phyloP scores from a whole-genome alignment of 2,888 invertebrate genomes.

The Thereva unica region DNA sequence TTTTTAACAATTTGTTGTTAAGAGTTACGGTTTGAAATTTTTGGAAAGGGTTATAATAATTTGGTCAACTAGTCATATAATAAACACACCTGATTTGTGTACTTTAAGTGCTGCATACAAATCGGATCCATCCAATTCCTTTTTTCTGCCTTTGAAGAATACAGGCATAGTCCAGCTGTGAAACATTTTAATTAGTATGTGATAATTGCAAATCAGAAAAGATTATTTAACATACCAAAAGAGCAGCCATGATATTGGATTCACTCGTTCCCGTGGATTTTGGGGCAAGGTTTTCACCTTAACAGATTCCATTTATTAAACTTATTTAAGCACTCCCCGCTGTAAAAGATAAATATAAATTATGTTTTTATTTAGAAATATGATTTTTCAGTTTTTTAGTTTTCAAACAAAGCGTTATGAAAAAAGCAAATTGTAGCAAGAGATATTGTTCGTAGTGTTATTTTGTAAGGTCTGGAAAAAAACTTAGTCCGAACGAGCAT shows the following conservation, averaged over 20 bases:
- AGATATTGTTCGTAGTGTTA: too few species aligned
- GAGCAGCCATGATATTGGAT: constrained; percentile 65
- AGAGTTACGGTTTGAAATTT: not conserved
- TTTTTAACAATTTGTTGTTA: not conserved
- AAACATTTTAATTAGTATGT: constrained; percentile 3
- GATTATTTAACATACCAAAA: constrained; percentile 61
- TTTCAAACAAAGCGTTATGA: too few species aligned
- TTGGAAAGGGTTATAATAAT: not conserved
- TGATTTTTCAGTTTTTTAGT: too few species aligned
- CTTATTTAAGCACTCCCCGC: not conserved
- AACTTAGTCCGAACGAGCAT: too few species aligned
- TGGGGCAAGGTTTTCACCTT: constrained; percentile 58
- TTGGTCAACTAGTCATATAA: not conserved
- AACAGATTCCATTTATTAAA: constrained; percentile 51
- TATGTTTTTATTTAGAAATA: not conserved
- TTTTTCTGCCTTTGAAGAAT: constrained; percentile 74
- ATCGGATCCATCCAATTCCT: constrained; percentile 74
- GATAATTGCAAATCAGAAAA: not conserved
- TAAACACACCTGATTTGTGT: constrained; percentile 66
- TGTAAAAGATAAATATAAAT: not conserved
- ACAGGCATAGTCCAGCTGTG: constrained; percentile 75
- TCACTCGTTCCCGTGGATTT: constrained; percentile 65
- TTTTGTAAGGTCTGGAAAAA: too few species aligned
- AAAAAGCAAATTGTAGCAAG: too few species aligned
- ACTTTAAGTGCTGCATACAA: constrained; percentile 70